phyloP scores from a whole-genome alignment of 1,140 invertebrate species.

The Kradibia gibbosae region DNA sequence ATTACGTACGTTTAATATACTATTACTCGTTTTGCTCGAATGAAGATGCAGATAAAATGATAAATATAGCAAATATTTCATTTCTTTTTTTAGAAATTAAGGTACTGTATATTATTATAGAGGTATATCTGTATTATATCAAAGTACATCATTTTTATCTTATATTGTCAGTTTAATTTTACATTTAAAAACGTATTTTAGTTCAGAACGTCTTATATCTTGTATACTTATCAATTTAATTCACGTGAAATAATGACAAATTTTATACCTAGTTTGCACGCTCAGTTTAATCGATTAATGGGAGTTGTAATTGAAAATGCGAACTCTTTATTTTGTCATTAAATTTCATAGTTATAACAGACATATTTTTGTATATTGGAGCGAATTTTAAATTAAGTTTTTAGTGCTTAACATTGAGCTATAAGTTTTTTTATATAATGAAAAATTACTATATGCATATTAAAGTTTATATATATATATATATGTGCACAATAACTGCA shows the following conservation, averaged over 20 bases:
- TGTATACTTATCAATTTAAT: constrained; percentile 16
- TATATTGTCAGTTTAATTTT: constrained; percentile 15
- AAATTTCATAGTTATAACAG: neutral
- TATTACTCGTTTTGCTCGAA: neutral
- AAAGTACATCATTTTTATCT: constrained; percentile 20
- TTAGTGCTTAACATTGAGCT: neutral
- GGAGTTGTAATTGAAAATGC: constrained; percentile 27
- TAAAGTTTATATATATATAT: no score
- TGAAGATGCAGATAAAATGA: neutral
- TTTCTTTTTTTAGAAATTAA: constrained; percentile 2
- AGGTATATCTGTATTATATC: neutral
- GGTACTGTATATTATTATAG: neutral
- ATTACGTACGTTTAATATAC: neutral
- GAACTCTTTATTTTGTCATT: constrained; percentile 32
- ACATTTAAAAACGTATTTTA: neutral
- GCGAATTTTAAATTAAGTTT: neutral
- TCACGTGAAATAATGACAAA: constrained; percentile 20
- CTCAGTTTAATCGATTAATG: constrained; percentile 24
- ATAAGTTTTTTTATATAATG: no score
- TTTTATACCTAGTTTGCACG: neutral
- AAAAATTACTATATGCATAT: no score
- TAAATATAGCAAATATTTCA: neutral
- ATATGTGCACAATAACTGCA: no score
- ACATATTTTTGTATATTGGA: neutral
- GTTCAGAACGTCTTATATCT: neutral